Percentiles rank a stretch among this genome's conserved stretches.
These are phyloP conservation scores for Macroramphosus scolopax DNA, from an alignment of 2,797 vertebrate genomes.

Conservation along the genomic window DNA sequence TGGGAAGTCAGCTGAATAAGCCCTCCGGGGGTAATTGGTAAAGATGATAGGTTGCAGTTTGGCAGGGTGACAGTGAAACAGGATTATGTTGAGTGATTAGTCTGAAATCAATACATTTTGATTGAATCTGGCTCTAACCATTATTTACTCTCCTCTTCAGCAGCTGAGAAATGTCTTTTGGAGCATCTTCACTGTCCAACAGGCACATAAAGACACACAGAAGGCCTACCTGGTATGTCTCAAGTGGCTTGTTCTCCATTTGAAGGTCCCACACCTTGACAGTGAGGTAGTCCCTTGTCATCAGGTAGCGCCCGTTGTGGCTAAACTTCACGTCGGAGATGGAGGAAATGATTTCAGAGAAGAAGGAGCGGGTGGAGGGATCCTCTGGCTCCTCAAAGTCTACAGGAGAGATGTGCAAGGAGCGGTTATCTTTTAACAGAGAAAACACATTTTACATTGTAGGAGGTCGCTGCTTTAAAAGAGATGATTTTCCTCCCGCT, in stretches of 20 bases:
- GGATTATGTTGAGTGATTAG: slow-evolving; percentile 69
- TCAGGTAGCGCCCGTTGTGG: slow-evolving; percentile 94
- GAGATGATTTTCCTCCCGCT: slow-evolving; percentile 3
- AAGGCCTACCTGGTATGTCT: slow-evolving; percentile 89
- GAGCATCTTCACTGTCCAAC: neutral
- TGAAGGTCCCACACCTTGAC: slow-evolving; percentile 98
- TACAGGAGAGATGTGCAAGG: slow-evolving; percentile 60
- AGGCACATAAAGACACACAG: neutral
- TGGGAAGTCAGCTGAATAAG: slow-evolving; percentile 53
- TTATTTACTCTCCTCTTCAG: slow-evolving; percentile 27
- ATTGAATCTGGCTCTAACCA: slow-evolving; percentile 44
- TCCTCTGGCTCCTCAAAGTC: slow-evolving; percentile 97
- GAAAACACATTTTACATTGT: slow-evolving; percentile 6
- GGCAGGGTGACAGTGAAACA: slow-evolving; percentile 53
- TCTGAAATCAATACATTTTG: slow-evolving; percentile 66
- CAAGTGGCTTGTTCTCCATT: slow-evolving; percentile 94
- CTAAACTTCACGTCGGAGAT: slow-evolving; percentile 97
- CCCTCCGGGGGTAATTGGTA: slow-evolving; percentile 38
- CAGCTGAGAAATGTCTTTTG: slow-evolving; percentile 17
- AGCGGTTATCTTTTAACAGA: slow-evolving; percentile 20
- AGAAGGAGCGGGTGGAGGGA: slow-evolving; percentile 92
- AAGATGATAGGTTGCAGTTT: slow-evolving; percentile 53
- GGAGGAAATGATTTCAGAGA: slow-evolving; percentile 97
- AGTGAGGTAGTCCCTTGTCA: slow-evolving; percentile 96
- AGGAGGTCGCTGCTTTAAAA: slow-evolving; percentile 11